Conservation (phyloP, 2,888 invertebrate species). For the Tuberolachnus salignus region DNA sequence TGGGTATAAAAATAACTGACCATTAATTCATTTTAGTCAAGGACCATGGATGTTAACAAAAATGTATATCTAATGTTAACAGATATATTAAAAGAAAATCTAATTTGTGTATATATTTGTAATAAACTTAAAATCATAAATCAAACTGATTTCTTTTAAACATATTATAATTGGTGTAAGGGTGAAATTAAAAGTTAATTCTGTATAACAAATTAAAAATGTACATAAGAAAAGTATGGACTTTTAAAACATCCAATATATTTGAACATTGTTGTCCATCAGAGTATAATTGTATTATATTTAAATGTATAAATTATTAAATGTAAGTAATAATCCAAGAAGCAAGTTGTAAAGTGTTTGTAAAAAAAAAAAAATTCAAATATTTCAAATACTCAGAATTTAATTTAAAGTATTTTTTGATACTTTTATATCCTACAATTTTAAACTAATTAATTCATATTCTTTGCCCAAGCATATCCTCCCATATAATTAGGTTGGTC, state of each 20-base stretch:
- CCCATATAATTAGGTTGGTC: too few species aligned
- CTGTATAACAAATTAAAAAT: slow-evolving; percentile 10
- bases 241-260: slow-evolving; percentile 20
- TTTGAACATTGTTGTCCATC: background rate
- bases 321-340: background rate
- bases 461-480: too few species aligned
- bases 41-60: background rate
- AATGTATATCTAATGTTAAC: background rate
- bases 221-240: background rate
- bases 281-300: background rate
- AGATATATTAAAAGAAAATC: background rate
- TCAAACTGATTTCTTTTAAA: background rate
- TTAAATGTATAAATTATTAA: too few species aligned
- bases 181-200: background rate
- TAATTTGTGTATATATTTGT: too few species aligned
- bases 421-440: background rate
- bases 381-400: too few species aligned
- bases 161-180: slow-evolving; percentile 28
- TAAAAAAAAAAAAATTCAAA: background rate
- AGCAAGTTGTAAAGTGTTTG: slow-evolving; percentile 13
- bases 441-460: background rate
- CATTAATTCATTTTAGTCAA: slow-evolving; percentile 29
- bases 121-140: too few species aligned
- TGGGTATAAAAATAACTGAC: slow-evolving; percentile 25
- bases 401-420: background rate